phyloP scores from a whole-genome alignment of 2,797 vertebrate species.

The Etheostoma nigrum region DNA sequence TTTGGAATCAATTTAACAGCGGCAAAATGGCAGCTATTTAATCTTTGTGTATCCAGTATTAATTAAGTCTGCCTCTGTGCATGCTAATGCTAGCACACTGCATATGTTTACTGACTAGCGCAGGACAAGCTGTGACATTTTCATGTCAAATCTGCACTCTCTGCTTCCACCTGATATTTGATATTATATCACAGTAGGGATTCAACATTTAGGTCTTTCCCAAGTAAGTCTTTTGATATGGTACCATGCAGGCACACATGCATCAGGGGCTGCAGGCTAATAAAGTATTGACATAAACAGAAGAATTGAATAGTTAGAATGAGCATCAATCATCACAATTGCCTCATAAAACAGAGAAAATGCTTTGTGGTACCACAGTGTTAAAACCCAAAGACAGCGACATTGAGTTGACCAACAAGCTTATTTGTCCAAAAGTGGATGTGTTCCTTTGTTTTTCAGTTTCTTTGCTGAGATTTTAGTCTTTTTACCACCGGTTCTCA shows the following conservation, averaged over 20 bases:
- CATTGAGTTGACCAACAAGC: not conserved
- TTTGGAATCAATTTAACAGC: slow-evolving; percentile 37
- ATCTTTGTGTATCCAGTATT: slow-evolving; percentile 67
- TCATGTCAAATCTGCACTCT: not conserved
- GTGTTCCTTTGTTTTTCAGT: slow-evolving; percentile 26
- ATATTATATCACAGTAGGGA: no score
- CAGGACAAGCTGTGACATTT: slow-evolving; percentile 26
- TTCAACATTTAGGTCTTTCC: slow-evolving; percentile 4
- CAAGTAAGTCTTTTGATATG: not conserved
- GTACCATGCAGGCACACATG: not conserved
- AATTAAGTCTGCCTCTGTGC: slow-evolving; percentile 61
- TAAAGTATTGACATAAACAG: not conserved
- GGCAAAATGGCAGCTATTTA: slow-evolving; percentile 57
- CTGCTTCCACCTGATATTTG: slow-evolving; percentile 1
- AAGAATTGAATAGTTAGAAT: not conserved
- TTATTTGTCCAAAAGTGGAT: slow-evolving; percentile 13
- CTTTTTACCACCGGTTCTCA: slow-evolving; percentile 37
- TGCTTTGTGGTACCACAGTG: not conserved
- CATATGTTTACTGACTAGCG: slow-evolving; percentile 38
- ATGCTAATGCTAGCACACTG: slow-evolving; percentile 54
- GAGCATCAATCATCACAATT: not conserved
- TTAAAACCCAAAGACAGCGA: slow-evolving; percentile 10
- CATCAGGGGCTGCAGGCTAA: not conserved
- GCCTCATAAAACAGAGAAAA: not conserved
- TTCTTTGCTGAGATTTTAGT: slow-evolving; percentile 16